phyloP scores from a whole-genome alignment of 2,113 vertebrate species.

The Chionomys nivalis region DNA sequence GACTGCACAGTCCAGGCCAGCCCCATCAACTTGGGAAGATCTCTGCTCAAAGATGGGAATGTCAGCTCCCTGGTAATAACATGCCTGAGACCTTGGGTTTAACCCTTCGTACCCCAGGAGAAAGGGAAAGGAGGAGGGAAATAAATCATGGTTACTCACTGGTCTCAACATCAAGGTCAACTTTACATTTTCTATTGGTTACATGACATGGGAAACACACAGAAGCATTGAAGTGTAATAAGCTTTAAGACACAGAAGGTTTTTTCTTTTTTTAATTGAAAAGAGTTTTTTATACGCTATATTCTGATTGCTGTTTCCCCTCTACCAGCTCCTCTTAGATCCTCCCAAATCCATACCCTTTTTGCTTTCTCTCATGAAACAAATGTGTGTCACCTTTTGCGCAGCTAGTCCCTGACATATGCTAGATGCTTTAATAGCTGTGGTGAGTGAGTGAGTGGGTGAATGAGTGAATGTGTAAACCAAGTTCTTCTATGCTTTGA shows the following conservation, averaged over 20 bases:
- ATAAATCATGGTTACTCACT: neutral
- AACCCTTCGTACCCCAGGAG: neutral
- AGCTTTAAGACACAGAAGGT: neutral
- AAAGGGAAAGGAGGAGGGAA: neutral
- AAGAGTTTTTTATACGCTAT: neutral
- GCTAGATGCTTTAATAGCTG: neutral
- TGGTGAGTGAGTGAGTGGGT: neutral
- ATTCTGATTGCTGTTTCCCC: neutral
- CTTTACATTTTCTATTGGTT: neutral
- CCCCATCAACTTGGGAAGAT: neutral
- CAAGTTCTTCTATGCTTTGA: neutral
- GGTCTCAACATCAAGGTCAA: neutral
- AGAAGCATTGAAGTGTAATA: neutral
- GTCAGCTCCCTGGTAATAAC: neutral
- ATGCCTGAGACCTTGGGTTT: neutral
- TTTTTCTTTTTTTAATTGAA: neutral
- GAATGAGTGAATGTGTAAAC: no score
- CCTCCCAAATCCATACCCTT: neutral
- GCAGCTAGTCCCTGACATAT: neutral
- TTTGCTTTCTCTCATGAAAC: neutral
- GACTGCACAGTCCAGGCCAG: neutral
- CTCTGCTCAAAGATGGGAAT: neutral
- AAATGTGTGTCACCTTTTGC: neutral
- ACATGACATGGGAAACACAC: neutral
- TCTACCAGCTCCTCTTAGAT: neutral